These are phyloP conservation scores for Buceros bicornis DNA, from an alignment of 2,797 vertebrate genomes.

Conservation along the genomic window DNA sequence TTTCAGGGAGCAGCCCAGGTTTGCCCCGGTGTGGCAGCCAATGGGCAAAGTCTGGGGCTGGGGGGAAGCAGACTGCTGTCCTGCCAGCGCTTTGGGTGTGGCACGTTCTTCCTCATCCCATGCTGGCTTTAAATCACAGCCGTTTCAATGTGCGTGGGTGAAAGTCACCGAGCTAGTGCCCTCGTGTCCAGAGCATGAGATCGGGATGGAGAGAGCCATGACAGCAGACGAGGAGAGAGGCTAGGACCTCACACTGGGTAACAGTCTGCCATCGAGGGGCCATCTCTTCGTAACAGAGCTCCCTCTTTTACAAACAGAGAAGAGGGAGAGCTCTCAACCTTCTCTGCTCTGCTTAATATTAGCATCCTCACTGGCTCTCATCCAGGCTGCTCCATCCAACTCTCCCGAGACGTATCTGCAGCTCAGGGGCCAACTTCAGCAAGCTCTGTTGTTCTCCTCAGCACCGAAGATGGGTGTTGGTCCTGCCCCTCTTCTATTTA, in stretches of 20 bases:
- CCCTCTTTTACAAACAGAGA: not conserved
- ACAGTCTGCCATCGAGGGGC: not conserved
- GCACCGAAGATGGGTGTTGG: not conserved
- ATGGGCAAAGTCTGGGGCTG: not conserved
- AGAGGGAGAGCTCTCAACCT: not conserved
- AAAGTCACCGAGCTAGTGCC: not conserved
- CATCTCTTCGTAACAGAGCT: not conserved
- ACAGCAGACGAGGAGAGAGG: not conserved
- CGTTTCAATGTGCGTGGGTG: not conserved
- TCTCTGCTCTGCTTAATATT: not conserved
- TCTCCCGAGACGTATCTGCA: not conserved
- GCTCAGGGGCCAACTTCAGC: not conserved
- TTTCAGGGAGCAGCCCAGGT: not conserved
- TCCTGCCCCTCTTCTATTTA: not conserved
- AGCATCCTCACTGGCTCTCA: not conserved
- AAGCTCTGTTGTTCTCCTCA: fast-evolving
- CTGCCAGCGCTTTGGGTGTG: not conserved
- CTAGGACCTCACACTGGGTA: not conserved
- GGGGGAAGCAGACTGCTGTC: not conserved
- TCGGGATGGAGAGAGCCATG: fast-evolving
- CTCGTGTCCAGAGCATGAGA: fast-evolving
- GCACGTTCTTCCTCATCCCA: not conserved
- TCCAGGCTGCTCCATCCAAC: not conserved
- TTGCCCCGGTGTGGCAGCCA: fast-evolving
- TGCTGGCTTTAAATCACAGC: not conserved